Evolutionary conservation across 2,888 invertebrate genomes (phyloP), one percentile per base, ranked within the genome.

Genomic region (Oxycera nigricornis): DNA sequence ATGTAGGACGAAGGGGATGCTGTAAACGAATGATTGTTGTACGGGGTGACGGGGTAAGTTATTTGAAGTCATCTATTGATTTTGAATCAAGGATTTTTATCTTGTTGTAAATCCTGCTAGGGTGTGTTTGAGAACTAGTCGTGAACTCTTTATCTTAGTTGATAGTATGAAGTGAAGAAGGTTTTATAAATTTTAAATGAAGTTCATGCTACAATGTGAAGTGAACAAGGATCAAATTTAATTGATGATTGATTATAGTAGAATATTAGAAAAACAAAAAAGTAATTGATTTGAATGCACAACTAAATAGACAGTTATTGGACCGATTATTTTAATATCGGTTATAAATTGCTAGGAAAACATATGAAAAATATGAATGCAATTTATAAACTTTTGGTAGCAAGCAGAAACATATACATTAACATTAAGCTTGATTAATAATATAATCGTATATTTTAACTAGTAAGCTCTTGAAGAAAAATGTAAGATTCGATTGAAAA

Each of bases 61-160:
- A 65, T 65, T 52, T 22, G 31, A 70, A 70, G 52, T 20, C 30
- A 52, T 55, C 70, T 52, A 70, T 70, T 70, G 68, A 46, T 68
- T 68, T 68, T 68, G 24, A 68, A 52, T 68, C 52, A 70, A 24
- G 55, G 20, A 55, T 11, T 35, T 52, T 70, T 70, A 52, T 30
- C 70, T 41, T 70, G 52, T 70, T 70, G 55, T 70, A 70, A 70
- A 52, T 52, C 70, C 55, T n/a, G 28, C 55, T 55, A 30, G 52
- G 52, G 70, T 52, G 35, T 55, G 17, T 52, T 35, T 70, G 55
- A 52, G 46, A 55, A 70, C 70, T 70, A 52, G 55, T 30, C 52
- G 70, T 70, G 30, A 70, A 52, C 46, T 31, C 55, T 52, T 55
- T 52, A 70, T 70, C 52, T 17, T 31, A 14, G 55, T 52, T 52